Conservation (phyloP, 1,140 invertebrate species). For the Drosophila nasuta region DNA sequence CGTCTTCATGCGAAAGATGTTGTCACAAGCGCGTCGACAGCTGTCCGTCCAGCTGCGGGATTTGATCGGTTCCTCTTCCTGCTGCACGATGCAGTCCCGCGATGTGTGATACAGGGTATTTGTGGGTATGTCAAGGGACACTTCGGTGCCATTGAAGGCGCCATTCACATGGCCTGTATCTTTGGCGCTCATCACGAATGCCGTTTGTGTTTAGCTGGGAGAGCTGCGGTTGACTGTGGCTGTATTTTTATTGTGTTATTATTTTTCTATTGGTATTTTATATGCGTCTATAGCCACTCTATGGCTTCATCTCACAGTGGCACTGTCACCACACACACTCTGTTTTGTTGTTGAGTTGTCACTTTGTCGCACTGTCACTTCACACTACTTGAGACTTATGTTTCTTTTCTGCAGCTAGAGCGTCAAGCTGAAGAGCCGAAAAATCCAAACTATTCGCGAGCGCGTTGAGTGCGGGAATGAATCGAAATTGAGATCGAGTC, state of each 20-base stretch:
- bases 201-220: not conserved
- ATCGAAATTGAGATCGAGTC: conserved; percentile 55
- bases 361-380: conserved; percentile 4
- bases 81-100: conserved; percentile 74
- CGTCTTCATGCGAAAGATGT: conserved; percentile 87
- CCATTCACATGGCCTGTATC: conserved; percentile 64
- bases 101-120: conserved; percentile 76
- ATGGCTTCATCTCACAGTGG: conserved; percentile 60
- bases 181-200: conserved; percentile 45
- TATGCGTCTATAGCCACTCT: conserved; percentile 38
- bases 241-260: conserved; percentile 10
- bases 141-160: conserved; percentile 68
- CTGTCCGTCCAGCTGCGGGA: conserved; percentile 45
- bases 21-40: conserved; percentile 58
- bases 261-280: conserved; percentile 13
- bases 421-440: conserved; percentile 3
- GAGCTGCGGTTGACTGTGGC: not conserved
- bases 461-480: conserved; percentile 68
- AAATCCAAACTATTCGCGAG: conserved; percentile 61
- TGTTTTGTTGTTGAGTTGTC: conserved; percentile 9
- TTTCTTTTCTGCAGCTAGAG: not conserved
- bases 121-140: conserved; percentile 79
- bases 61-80: conserved; percentile 53
- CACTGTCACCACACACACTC: conserved; percentile 43
- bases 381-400: too few species aligned